Evolutionary conservation across 2,888 invertebrate genomes (phyloP), one percentile per base, ranked within the genome.

Genomic region (Drosophila pseudotakahashii): DNA sequence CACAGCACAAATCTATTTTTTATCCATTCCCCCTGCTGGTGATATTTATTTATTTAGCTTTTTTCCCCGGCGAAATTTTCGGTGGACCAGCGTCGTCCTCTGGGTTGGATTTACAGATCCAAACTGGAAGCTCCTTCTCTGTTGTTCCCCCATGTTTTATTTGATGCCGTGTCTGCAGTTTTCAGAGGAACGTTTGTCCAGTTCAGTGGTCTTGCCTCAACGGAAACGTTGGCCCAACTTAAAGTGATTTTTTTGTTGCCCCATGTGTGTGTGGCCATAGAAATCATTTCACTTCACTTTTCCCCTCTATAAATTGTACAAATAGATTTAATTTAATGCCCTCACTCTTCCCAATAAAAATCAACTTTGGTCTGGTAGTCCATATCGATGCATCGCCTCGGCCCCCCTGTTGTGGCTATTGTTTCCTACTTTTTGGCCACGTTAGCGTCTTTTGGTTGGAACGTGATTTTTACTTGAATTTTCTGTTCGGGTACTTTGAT

Each of bases 11-110:
- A 71, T 71, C 73, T 75, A 69, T 73, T 73, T 73, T 61, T 73
- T 74, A 73, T 72, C 58, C 57, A 44, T 58, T 57, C 10, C n/a
- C 54, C 32, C 57, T 48, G 39, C 57, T 41, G 26, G 72, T 79
- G 68, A 78, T 86, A 88, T 88, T 88, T 88, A 83, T 86, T 86
- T 88, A 88, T 83, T 86, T 84, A 86, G 81, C 74, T 63, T 82
- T 55, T 60, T 60, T 74, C 73, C 81, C 76, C 39, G 69, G 69
- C 57, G 67, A 79, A 73, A 81, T 76, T 78, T 82, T 71, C 60
- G 66, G 62, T 57, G 61, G 47, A 79, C 68, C 45, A 41, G 67
- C 48, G 67, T 63, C 60, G 16, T 36, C 45, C 48, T 50, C 45
- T 16, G 41, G 47, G 42, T 32, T 26, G 41, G 47, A 34, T 32